Base-by-base conservation (phyloP, 2,888 invertebrate genomes). In the Tanytarsus gracilentus region DNA sequence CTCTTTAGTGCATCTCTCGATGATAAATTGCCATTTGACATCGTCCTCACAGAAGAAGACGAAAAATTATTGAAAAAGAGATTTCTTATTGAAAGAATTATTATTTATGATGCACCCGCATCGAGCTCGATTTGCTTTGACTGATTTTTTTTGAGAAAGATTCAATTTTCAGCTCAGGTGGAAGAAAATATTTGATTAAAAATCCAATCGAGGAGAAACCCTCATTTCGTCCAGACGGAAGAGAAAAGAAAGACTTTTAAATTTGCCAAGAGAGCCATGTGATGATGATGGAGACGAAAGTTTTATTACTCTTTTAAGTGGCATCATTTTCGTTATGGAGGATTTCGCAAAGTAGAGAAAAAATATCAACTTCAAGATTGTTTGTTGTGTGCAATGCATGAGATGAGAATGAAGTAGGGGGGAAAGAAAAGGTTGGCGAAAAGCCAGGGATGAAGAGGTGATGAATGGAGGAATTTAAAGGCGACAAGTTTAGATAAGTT, bases 11-110 rank as follows among this genome's bases (percentile, higher is more conserved):
- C 51, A 51, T 14, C 27, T 29, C 27, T 51, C 16, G 51, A 51
- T 51, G 51, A 51, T 51, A 51, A 51, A 51, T 51, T 51, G 51
- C 27, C 51, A 51, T 51, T 29, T 27, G 29, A 51, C 49, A 23
- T 49, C 49, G 49, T 18, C n/a, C n/a, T n/a, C n/a, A n/a, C n/a
- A 29, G n/a, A 18, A 23, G 29, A 29, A 14, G 27, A 4, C 9
- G 29, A 51, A 51, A 51, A 29, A 18, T 6, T 7, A 21, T 18
- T 23, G 18, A 49, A 49, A 11, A 49, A 44, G 23, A 9, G 8
- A 9, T 30, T 30, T 9, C 33, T 9, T 30, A n/a, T 40, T 40
- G 11, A 40, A 40, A 16, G 40, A 11, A 9, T 16, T n/a, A 39
- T n/a, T n/a, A n/a, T n/a, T n/a, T n/a, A n/a, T n/a, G n/a, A n/a